phyloP scores from a whole-genome alignment of 2,888 invertebrate species.

The Gastracanthus pulcherrimus region DNA sequence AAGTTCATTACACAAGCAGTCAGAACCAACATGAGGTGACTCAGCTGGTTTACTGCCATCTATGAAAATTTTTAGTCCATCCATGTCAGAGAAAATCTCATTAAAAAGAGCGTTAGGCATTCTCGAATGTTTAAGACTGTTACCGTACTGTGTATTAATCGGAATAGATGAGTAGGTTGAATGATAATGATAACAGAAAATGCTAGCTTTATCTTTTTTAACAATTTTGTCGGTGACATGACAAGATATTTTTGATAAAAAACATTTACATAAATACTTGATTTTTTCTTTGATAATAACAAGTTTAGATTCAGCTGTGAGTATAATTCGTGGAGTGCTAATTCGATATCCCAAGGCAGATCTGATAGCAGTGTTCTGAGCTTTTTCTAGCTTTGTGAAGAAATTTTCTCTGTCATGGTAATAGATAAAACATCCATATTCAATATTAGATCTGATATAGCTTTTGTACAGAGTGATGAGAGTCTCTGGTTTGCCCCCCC shows the following conservation, averaged over 20 bases:
- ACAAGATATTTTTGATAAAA: too few relatives aligned
- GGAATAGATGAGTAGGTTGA: too few relatives aligned
- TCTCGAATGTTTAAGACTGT: background rate
- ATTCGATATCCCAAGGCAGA: background rate
- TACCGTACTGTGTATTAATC: background rate
- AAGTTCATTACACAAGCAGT: background rate
- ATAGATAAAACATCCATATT: too few relatives aligned
- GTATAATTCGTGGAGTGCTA: too few relatives aligned
- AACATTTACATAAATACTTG: background rate
- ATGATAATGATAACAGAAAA: too few relatives aligned
- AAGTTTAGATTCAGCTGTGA: too few relatives aligned
- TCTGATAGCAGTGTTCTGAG: background rate
- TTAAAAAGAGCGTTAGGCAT: background rate
- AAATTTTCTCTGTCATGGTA: too few relatives aligned
- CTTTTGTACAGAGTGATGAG: too few relatives aligned
- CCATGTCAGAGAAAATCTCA: background rate
- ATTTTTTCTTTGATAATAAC: background rate
- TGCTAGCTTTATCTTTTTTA: too few relatives aligned
- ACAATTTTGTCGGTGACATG: too few relatives aligned
- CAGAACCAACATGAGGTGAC: conserved; percentile 2
- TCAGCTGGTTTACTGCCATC: background rate
- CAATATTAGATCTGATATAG: too few relatives aligned
- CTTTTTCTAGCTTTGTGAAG: background rate
- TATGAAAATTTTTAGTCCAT: background rate
- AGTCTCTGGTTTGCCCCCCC: too few relatives aligned